phyloP scores from a whole-genome alignment of 2,113 vertebrate species.

The Cryptomyrus ogoouensis region DNA sequence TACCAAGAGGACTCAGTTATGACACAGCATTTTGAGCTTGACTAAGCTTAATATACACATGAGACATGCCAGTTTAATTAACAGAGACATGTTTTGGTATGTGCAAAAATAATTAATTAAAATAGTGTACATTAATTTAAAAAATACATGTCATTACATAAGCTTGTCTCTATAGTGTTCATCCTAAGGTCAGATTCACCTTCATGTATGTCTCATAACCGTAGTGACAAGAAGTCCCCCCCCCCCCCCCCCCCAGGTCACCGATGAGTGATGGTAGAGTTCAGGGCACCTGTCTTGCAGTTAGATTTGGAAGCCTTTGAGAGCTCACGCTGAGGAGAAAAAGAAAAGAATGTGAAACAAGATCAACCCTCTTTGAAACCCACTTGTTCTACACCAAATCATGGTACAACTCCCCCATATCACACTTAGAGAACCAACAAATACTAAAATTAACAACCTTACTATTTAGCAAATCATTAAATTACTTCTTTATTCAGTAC shows the following conservation, averaged over 20 bases:
- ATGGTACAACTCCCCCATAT: not conserved
- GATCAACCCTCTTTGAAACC: not conserved
- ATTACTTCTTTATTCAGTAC: not conserved
- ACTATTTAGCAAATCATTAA: not conserved
- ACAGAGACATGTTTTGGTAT: not conserved
- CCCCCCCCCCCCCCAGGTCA: conserved; percentile 28
- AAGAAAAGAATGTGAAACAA: not conserved
- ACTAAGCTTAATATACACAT: conserved; percentile 8
- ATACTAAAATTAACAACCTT: not conserved
- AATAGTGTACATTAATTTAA: not conserved
- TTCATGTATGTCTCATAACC: not conserved
- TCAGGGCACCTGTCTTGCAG: conserved; percentile 50
- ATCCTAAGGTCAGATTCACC: not conserved
- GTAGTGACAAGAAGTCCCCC: not conserved
- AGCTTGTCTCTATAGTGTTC: not conserved
- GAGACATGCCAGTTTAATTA: not conserved
- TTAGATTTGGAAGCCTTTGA: conserved; percentile 52
- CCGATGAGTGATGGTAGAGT: conserved; percentile 57
- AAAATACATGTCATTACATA: not conserved
- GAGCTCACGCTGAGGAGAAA: conserved; percentile 52
- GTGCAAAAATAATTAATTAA: not conserved
- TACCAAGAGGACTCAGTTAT: not conserved
- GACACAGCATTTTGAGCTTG: not conserved
- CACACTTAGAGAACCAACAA: not conserved
- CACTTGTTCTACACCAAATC: not conserved